Conservation (phyloP, 2,113 vertebrate species). For the Australoheros scitulus region DNA sequence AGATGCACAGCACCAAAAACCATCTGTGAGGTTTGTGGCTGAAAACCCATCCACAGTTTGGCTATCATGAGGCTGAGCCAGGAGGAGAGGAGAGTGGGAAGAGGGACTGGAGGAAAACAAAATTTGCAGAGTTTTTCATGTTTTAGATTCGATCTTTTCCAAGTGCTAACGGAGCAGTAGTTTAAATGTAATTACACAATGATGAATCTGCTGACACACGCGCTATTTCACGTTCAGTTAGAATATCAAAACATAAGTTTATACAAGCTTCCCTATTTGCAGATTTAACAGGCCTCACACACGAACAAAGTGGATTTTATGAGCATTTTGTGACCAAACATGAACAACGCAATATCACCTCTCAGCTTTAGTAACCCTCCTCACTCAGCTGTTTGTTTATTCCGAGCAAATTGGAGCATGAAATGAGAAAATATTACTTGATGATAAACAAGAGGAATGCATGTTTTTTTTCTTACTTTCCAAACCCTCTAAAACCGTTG, state of each 20-base stretch:
- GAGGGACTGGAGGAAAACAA: conserved; percentile 34
- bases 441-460: neutral
- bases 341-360: conserved; percentile 32
- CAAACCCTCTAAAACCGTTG: neutral
- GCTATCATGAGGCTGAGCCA: conserved; percentile 32
- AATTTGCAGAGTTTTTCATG: conserved; percentile 28
- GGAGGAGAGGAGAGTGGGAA: conserved; percentile 8
- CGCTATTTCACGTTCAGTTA: neutral
- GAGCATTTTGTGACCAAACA: conserved; percentile 4
- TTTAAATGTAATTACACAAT: neutral
- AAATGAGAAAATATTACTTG: neutral
- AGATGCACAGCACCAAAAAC: conserved; percentile 53
- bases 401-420: conserved; percentile 26
- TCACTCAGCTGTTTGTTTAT: conserved; percentile 20
- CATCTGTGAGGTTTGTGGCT: conserved; percentile 67
- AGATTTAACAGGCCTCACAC: neutral
- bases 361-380: neutral
- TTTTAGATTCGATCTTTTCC: conserved; percentile 8
- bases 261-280: neutral
- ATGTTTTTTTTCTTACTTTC: neutral
- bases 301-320: conserved; percentile 7
- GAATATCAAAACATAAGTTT: neutral
- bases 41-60: conserved; percentile 45
- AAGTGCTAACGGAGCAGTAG: neutral
- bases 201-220: no score